Evolutionary conservation across 2,888 invertebrate genomes (phyloP).

Genomic region (Eulithis testata): DNA sequence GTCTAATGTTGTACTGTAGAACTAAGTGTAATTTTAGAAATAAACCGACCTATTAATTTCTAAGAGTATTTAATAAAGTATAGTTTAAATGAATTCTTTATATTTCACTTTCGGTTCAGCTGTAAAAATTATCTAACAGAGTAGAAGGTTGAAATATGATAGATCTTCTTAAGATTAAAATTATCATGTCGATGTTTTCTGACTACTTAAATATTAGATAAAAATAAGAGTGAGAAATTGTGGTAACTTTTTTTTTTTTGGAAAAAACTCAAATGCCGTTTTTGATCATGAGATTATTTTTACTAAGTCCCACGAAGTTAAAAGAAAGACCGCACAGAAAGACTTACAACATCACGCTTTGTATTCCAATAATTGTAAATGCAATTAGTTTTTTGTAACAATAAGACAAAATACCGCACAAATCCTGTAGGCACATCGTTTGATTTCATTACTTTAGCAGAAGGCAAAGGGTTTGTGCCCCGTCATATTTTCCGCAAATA

Average conservation of each 20-base stretch:
- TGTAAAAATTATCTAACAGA: background rate
- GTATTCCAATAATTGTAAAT: background rate
- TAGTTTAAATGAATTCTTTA: conserved; percentile 19
- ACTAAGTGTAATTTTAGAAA: conserved; percentile 28
- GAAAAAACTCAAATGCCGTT: no score
- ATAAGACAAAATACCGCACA: conserved; percentile 40
- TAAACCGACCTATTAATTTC: conserved; percentile 40
- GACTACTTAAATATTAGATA: no score
- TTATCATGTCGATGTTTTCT: no score
- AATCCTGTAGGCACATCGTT: conserved; percentile 57
- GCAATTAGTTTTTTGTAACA: conserved; percentile 13
- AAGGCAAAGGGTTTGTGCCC: conserved; percentile 60
- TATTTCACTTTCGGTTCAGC: background rate
- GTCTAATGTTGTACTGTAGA: conserved; percentile 59
- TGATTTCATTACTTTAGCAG: conserved; percentile 64
- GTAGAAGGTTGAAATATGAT: no score
- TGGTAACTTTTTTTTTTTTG: no score
- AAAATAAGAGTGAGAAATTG: no score
- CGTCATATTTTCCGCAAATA: conserved; percentile 67
- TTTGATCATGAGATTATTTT: no score
- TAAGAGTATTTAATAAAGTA: conserved; percentile 24
- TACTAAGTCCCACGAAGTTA: no score
- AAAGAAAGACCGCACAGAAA: background rate
- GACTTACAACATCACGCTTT: background rate
- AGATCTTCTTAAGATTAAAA: no score